phyloP scores from a whole-genome alignment of 2,113 vertebrate species.

The Eolophus roseicapilla region DNA sequence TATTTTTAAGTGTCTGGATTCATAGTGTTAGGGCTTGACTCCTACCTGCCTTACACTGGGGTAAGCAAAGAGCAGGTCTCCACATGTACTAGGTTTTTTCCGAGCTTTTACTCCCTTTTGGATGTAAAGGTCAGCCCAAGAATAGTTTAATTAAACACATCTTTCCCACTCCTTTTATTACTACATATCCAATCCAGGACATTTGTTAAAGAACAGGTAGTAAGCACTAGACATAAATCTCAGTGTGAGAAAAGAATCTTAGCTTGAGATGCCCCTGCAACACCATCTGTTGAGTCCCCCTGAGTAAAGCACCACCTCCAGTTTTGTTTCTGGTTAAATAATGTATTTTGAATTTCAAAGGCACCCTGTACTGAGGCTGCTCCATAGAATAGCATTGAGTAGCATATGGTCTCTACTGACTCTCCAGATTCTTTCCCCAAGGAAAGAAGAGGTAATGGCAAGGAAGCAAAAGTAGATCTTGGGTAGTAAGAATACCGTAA shows the following conservation, averaged over 20 bases:
- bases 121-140: not conserved
- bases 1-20: not conserved
- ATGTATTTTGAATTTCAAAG: not conserved
- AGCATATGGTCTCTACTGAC: not conserved
- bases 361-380: not conserved
- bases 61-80: not conserved
- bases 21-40: not conserved
- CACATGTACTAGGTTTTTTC: not conserved
- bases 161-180: not conserved
- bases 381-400: not conserved
- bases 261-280: not conserved
- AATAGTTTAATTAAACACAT: not conserved
- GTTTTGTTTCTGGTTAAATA: not conserved
- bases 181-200: not conserved
- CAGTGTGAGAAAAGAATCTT: not conserved
- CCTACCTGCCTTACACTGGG: not conserved
- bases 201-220: not conserved
- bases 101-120: not conserved
- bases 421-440: not conserved
- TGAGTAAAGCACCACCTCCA: not conserved
- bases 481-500: not conserved
- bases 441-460: not conserved
- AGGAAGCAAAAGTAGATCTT: not conserved
- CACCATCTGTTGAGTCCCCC: not conserved
- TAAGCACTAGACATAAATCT: not conserved